Conservation (phyloP, 1,140 invertebrate genomes). For the Zaprionus ornatus region DNA sequence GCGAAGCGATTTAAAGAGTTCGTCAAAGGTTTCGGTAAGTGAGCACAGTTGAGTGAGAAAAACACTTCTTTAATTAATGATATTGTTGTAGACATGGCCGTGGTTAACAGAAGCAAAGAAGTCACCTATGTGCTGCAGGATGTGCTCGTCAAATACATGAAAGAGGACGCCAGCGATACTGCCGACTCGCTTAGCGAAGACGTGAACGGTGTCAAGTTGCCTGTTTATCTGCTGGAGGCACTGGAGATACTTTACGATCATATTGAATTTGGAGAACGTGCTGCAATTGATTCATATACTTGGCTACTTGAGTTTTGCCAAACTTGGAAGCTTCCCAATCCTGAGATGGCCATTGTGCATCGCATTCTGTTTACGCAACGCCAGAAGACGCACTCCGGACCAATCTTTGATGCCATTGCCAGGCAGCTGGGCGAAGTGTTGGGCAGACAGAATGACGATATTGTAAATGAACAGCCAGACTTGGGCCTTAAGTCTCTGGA, state of each 20-base stretch:
- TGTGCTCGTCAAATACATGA: constrained; percentile 65
- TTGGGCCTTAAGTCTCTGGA: constrained; percentile 61
- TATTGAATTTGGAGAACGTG: constrained; percentile 52
- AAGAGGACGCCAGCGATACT: constrained; percentile 38
- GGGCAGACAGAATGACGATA: constrained; percentile 56
- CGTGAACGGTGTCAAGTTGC: constrained; percentile 37
- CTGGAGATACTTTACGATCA: constrained; percentile 73
- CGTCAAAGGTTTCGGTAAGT: constrained; percentile 84
- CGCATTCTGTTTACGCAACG: constrained; percentile 72
- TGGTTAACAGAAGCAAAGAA: constrained; percentile 50
- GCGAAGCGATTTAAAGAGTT: constrained; percentile 83
- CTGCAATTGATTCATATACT: constrained; percentile 62
- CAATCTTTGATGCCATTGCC: constrained; percentile 71
- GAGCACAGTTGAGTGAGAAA: rapidly evolving
- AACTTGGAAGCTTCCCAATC: constrained; percentile 51
- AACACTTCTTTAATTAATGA: background rate
- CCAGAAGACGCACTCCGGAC: constrained; percentile 73
- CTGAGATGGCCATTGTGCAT: constrained; percentile 64
- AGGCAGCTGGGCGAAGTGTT: constrained; percentile 59
- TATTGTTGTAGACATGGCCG: constrained; percentile 54
- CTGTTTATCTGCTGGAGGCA: constrained; percentile 57
- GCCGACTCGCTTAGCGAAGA: constrained; percentile 47
- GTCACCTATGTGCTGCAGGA: constrained; percentile 56
- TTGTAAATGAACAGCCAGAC: constrained; percentile 27
- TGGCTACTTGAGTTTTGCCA: constrained; percentile 77